Conservation (phyloP, 2,797 vertebrate genomes). For the Malacoctenus gilli region DNA sequence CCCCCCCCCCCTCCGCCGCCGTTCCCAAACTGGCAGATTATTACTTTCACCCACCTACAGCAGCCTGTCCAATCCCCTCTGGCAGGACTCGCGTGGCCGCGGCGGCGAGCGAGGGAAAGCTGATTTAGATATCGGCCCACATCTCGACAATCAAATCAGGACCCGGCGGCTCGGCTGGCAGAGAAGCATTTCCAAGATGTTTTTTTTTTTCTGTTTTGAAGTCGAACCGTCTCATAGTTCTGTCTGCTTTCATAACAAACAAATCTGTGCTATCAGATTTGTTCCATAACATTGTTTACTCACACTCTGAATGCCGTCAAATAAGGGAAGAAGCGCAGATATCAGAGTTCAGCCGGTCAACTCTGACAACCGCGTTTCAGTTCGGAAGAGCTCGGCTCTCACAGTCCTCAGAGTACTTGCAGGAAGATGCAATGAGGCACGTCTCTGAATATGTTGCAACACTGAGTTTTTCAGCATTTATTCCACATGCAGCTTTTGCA, state of each 20-base stretch:
- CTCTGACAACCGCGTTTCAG: constrained; percentile 41
- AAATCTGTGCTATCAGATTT: constrained; percentile 10
- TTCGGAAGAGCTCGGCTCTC: constrained; percentile 3
- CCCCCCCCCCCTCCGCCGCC: constrained; percentile 16
- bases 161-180: constrained; percentile 12
- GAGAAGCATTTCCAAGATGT: constrained; percentile 10
- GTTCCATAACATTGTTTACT: constrained; percentile 40
- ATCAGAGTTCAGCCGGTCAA: constrained; percentile 51
- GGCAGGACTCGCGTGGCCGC: constrained; percentile 25
- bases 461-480: no score
- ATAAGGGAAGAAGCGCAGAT: constrained; percentile 40
- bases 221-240: constrained; percentile 7
- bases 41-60: constrained; percentile 59
- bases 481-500: no score
- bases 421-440: no score
- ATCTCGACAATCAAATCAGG: constrained; percentile 54
- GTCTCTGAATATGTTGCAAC: no score
- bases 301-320: constrained; percentile 17
- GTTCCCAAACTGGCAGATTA: constrained; percentile 47
- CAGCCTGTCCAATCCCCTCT: constrained; percentile 47
- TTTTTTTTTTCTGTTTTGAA: constrained; percentile 1
- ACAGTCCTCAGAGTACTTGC: no score
- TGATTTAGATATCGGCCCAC: constrained; percentile 58
- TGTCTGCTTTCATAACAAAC: neutral
- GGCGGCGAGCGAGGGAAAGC: constrained; percentile 41